phyloP scores from a whole-genome alignment of 2,113 vertebrate genomes.

The Sylvilagus bachmani region DNA sequence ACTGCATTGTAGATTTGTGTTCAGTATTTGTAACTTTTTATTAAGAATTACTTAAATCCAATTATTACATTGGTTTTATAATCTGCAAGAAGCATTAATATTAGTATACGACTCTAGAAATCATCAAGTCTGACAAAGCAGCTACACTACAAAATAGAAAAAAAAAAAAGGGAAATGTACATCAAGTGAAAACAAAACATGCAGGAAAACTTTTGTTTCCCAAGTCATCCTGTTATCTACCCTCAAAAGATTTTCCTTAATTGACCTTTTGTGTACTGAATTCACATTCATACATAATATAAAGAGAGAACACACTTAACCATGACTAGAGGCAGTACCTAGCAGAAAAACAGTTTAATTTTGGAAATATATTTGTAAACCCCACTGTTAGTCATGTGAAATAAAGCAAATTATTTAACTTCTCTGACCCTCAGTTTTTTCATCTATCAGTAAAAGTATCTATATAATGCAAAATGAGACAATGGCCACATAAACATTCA shows the following conservation, averaged over 20 bases:
- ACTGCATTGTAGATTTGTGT: not conserved
- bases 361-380: not conserved
- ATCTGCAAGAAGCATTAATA: not conserved
- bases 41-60: not conserved
- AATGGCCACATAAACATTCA: not conserved
- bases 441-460: not conserved
- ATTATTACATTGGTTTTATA: not conserved
- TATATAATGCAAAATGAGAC: not conserved
- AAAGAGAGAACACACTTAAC: not conserved
- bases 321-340: not conserved
- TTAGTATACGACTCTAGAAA: not conserved
- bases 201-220: not conserved
- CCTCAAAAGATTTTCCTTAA: not conserved
- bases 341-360: not conserved
- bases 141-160: not conserved
- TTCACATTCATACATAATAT: not conserved
- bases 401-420: not conserved
- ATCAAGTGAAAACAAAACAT: conserved; percentile 5
- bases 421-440: not conserved
- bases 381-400: not conserved
- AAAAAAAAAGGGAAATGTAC: not conserved
- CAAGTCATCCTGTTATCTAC: not conserved
- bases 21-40: not conserved
- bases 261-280: not conserved
- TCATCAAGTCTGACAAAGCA: not conserved